These are phyloP conservation scores for Malacoctenus gilli DNA, from an alignment of 2,797 vertebrate species.

Conservation along the genomic window DNA sequence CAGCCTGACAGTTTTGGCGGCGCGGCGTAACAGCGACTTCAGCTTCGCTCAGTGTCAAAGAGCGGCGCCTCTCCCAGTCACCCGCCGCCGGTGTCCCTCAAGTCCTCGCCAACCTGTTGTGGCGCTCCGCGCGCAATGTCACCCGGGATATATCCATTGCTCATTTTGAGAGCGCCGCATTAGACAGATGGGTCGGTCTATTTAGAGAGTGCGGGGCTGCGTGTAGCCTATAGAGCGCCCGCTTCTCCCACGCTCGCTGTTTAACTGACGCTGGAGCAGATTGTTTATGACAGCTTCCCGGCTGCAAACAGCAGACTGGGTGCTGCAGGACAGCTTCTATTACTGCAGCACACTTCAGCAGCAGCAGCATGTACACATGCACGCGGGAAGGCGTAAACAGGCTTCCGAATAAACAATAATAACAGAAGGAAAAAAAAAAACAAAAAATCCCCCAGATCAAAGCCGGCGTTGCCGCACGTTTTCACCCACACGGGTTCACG, in stretches of 20 bases:
- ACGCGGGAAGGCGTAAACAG: constrained; percentile 15
- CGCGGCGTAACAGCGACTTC: constrained; percentile 28
- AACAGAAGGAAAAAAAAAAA: constrained; percentile 31
- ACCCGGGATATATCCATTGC: constrained; percentile 58
- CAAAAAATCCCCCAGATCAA: constrained; percentile 61
- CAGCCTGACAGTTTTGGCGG: constrained; percentile 23
- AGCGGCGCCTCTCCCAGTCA: constrained; percentile 30
- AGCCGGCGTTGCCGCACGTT: constrained; percentile 42
- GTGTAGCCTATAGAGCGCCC: constrained; percentile 68
- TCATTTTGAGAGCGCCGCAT: constrained; percentile 62
- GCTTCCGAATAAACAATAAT: constrained; percentile 27
- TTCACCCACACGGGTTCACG: constrained; percentile 56
- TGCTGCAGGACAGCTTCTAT: constrained; percentile 74
- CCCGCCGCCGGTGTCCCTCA: constrained; percentile 27
- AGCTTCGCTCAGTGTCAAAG: constrained; percentile 48
- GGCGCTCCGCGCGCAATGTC: constrained; percentile 47
- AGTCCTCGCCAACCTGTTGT: constrained; percentile 57
- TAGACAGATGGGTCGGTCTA: constrained; percentile 71
- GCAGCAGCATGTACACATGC: constrained; percentile 22
- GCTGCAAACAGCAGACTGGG: constrained; percentile 72
- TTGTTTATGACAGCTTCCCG: constrained; percentile 80
- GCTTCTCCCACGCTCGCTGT: constrained; percentile 72
- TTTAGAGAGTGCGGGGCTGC: constrained; percentile 65
- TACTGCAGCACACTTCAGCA: constrained; percentile 64
- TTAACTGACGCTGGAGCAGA: constrained; percentile 78